phyloP scores from a whole-genome alignment of 2,113 vertebrate genomes.

The Elephas maximus region DNA sequence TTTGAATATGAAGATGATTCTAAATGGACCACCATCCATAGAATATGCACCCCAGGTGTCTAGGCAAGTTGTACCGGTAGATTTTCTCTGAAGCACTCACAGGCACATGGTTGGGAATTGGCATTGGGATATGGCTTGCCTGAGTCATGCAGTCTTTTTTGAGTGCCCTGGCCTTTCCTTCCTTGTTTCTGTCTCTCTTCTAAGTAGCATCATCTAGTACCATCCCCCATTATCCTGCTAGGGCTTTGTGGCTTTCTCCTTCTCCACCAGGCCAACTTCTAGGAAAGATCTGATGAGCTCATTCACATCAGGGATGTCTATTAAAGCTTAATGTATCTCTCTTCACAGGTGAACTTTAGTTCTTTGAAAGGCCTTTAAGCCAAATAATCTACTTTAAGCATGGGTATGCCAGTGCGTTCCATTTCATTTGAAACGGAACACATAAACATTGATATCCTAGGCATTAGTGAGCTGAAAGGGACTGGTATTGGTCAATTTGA shows the following conservation, averaged over 20 bases:
- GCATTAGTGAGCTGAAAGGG: no score
- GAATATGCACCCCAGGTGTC: not conserved
- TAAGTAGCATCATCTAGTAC: not conserved
- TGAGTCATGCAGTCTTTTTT: not conserved
- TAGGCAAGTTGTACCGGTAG: not conserved
- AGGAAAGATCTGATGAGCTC: not conserved
- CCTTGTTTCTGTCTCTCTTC: not conserved
- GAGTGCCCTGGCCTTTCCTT: not conserved
- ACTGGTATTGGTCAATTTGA: no score
- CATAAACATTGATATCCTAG: no score
- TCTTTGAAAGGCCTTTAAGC: not conserved
- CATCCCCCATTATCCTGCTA: not conserved
- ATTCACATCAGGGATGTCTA: not conserved
- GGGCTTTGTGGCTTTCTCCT: not conserved
- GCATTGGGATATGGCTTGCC: not conserved
- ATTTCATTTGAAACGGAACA: no score
- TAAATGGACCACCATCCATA: not conserved
- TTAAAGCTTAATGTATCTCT: not conserved
- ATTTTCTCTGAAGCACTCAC: not conserved
- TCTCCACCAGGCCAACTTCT: not conserved
- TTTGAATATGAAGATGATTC: not conserved
- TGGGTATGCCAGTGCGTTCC: not conserved
- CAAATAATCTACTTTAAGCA: not conserved
- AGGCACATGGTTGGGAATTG: fast-evolving
- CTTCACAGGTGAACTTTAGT: not conserved